Base-by-base conservation (phyloP, 2,888 invertebrate genomes). In the Cheilosia vernalis region DNA sequence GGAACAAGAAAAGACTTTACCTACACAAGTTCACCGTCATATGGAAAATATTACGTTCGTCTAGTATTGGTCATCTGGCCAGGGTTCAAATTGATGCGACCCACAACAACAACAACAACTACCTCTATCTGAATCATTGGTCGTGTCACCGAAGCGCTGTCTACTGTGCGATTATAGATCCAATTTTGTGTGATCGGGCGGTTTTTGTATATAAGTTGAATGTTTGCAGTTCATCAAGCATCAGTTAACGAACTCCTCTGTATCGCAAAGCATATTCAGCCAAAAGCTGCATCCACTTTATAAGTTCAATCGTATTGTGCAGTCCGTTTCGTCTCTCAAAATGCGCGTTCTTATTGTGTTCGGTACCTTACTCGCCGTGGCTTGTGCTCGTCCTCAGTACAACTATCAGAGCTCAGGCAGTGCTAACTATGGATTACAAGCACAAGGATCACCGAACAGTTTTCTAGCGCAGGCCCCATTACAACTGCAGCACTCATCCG, bases 321-420 rank as follows among this genome's bases (percentile, higher is more conserved):
- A 55, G 63, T 63, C 15, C 33, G 33, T 44, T 40, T 42, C 47
- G 10, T 64, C 6, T 4, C 10, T 64, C 51, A 88, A 85, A 87
- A 89, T 89, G 89, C 87, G 85, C 56, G 78, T 80, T 15, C 70
- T 89, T n/a, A 83, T 88, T 30, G 47, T 89, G 27, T 87, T 89
- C 69, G 74, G 89, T 47, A 70, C 88, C 4, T 64, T 89, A 58
- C 58, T 89, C 61, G 89, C 88, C 19, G 40, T 88, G 64, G 87
- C 82, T 49, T 85, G 87, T 73, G 90, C 91, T 9, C 90, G 89
- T 64, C 91, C 91, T 5, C 91, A 91, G 51, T 90, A 89, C 63
- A 90, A 89, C 55, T 91, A 91, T 51, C 90, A 89, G 30, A 80
- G 9, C 10, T 4, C 40, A 2, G 80, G 53, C 30, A 42, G 42